phyloP scores from a whole-genome alignment of 2,797 vertebrate species.

The Macrochelys suwanniensis region DNA sequence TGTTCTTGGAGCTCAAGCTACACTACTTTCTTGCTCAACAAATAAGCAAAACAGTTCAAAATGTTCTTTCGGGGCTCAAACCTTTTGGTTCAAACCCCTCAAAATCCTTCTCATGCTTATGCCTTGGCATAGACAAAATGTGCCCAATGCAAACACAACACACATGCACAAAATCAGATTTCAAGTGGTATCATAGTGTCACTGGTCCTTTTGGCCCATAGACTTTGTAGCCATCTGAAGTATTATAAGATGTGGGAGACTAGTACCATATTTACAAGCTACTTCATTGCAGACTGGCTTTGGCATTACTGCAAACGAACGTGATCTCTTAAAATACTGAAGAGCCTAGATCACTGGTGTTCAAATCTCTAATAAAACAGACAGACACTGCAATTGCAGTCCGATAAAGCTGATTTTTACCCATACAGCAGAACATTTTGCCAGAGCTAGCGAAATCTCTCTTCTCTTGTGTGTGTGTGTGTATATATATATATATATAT shows the following conservation, averaged over 20 bases:
- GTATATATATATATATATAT: background rate
- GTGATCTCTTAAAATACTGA: background rate
- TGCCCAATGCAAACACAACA: fast-evolving
- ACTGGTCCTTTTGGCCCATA: background rate
- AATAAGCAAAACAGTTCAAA: background rate
- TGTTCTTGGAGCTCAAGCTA: background rate
- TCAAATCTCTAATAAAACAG: background rate
- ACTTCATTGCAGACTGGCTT: background rate
- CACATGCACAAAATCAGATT: background rate
- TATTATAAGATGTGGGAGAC: background rate
- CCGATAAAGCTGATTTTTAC: background rate
- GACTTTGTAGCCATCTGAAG: background rate
- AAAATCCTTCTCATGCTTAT: background rate
- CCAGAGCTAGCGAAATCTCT: background rate
- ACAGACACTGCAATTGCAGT: background rate
- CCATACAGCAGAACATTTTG: background rate
- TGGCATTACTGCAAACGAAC: slow-evolving; percentile 30
- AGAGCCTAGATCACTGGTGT: background rate
- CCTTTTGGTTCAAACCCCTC: background rate
- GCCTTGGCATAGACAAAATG: background rate
- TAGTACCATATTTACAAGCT: background rate
- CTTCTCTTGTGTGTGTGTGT: no score
- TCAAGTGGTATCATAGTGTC: background rate
- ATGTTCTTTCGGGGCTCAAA: background rate
- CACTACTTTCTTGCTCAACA: background rate